Evolutionary conservation across 2,888 invertebrate genomes (phyloP).

Genomic region (Chorisops tibialis): DNA sequence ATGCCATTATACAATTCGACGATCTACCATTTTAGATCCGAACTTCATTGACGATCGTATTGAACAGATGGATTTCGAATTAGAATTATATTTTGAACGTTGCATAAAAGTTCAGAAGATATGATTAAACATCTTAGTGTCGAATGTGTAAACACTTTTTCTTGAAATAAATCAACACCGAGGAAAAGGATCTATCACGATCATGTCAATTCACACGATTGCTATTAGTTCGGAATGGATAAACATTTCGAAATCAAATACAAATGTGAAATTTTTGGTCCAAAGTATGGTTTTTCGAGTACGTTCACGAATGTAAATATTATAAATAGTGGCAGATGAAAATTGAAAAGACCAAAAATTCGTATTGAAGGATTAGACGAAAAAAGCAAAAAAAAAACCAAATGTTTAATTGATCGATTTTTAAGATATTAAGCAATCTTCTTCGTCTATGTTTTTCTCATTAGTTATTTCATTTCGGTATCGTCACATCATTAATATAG

Average conservation of each 20-base stretch:
- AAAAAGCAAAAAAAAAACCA: no score
- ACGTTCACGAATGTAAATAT: not conserved
- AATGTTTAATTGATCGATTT: no score
- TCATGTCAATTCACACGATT: conserved; percentile 28
- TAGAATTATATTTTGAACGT: not conserved
- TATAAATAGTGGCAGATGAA: conserved; percentile 19
- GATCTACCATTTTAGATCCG: no score
- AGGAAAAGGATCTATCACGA: conserved; percentile 28
- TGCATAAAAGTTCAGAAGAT: not conserved
- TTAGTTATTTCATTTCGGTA: no score
- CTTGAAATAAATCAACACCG: conserved; percentile 27
- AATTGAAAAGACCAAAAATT: not conserved
- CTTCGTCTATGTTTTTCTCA: no score
- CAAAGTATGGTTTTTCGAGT: no score
- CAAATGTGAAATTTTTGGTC: not conserved
- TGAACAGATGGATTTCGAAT: no score
- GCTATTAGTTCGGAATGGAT: conserved; percentile 20
- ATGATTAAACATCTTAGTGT: conserved; percentile 16
- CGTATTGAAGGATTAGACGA: no score
- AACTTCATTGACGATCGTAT: no score
- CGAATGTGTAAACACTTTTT: conserved; percentile 25
- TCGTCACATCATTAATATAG: no score
- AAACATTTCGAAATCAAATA: conserved; percentile 10
- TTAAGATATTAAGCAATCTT: no score
- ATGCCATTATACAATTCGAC: not conserved